Percentiles rank a stretch among this genome's conserved stretches.
Evolutionary conservation across 1,140 invertebrate genomes (phyloP).

Genomic region (Phymastichus coffea): DNA sequence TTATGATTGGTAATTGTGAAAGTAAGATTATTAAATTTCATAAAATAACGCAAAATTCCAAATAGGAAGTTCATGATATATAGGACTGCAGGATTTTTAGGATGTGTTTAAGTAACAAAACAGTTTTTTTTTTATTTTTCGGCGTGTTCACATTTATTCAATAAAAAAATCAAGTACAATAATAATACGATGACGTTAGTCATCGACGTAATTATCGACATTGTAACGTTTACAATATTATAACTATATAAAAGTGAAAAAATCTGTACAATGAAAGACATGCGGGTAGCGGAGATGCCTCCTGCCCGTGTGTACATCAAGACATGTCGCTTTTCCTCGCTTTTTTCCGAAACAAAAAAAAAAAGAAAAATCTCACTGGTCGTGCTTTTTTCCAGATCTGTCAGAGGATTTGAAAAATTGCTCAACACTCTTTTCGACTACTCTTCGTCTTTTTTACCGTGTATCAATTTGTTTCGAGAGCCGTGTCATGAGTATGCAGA

Average conservation of each 20-base stretch:
- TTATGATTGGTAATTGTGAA: too few species aligned
- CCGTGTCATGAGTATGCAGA: slow-evolving; percentile 25
- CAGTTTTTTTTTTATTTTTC: too few species aligned
- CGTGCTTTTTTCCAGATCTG: not conserved
- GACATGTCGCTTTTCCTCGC: slow-evolving; percentile 23
- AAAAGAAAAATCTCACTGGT: slow-evolving; percentile 2
- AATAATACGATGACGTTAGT: slow-evolving; percentile 49
- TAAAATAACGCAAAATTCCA: too few species aligned
- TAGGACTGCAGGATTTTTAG: too few species aligned
- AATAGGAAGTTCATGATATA: too few species aligned
- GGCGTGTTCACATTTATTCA: slow-evolving; percentile 58
- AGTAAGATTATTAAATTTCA: too few species aligned
- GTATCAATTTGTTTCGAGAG: too few species aligned
- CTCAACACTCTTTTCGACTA: not conserved
- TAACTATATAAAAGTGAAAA: slow-evolving; percentile 60
- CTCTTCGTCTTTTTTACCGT: not conserved
- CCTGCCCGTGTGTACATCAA: slow-evolving; percentile 43
- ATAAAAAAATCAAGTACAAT: slow-evolving; percentile 58
- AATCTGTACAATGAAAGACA: slow-evolving; percentile 60
- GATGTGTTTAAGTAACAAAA: too few species aligned
- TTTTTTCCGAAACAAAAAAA: too few species aligned
- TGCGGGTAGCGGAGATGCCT: slow-evolving; percentile 57
- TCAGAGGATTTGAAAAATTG: slow-evolving; percentile 15
- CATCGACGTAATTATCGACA: slow-evolving; percentile 46
- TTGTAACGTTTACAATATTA: slow-evolving; percentile 52